phyloP scores from a whole-genome alignment of 64 coral and sea anemone genomes.

The Acropora tenuis region DNA sequence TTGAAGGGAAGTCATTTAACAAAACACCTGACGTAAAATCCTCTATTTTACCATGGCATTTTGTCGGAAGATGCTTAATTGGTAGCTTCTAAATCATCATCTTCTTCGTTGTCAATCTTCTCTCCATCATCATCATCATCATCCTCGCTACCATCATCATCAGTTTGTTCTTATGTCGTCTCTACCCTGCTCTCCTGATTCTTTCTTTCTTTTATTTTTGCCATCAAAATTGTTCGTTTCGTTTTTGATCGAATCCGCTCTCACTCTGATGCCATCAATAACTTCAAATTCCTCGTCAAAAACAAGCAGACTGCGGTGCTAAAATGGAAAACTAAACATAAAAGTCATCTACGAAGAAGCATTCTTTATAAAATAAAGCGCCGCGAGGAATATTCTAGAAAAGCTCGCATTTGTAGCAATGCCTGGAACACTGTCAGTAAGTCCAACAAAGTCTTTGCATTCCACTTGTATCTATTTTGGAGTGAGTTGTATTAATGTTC shows the following conservation, averaged over 20 bases:
- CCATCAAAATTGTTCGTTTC: background rate
- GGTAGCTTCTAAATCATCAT: conserved; percentile 58
- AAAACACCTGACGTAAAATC: accelerated
- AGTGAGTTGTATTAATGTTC: background rate
- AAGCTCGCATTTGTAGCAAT: background rate
- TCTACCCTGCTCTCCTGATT: background rate
- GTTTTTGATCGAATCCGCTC: conserved; percentile 8
- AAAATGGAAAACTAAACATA: background rate
- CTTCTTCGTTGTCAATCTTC: conserved; percentile 27
- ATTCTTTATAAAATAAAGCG: background rate
- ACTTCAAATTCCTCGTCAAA: conserved; percentile 24
- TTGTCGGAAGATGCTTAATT: conserved; percentile 79
- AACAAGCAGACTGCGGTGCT: background rate
- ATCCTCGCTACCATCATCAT: conserved; percentile 49
- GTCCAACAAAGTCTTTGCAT: background rate
- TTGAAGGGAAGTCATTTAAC: too few species aligned
- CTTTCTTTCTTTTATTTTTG: background rate
- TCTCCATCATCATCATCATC: conserved; percentile 21
- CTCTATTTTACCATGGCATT: conserved; percentile 73
- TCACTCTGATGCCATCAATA: conserved; percentile 58
- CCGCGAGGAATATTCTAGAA: background rate
- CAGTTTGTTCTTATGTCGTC: background rate
- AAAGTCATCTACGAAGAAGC: background rate
- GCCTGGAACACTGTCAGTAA: background rate
- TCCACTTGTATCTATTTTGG: background rate